Conservation (phyloP, 2,888 invertebrate genomes). For the Aspidiotus rigidus region DNA sequence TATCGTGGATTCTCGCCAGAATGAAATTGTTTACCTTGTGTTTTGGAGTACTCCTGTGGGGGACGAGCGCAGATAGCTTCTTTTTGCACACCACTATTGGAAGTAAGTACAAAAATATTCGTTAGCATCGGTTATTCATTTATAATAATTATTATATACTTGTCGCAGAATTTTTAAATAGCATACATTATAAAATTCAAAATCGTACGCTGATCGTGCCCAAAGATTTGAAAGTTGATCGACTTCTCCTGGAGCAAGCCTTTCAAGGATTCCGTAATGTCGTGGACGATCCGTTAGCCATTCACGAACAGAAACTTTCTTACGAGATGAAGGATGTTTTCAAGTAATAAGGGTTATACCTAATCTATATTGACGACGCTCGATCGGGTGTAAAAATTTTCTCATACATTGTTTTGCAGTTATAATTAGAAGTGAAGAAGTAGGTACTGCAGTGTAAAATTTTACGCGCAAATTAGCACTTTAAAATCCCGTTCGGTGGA, state of each 20-base stretch:
- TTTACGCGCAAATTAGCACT: too few species aligned
- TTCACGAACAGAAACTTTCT: conserved; percentile 1
- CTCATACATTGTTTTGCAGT: too few species aligned
- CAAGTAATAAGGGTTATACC: background rate
- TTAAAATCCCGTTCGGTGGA: too few species aligned
- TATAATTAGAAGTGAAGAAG: too few species aligned
- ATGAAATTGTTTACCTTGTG: background rate
- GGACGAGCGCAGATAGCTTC: background rate
- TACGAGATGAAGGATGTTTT: conserved; percentile 19
- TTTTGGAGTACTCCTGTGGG: background rate
- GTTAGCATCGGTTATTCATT: background rate
- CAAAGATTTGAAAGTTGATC: background rate
- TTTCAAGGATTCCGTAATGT: conserved; percentile 18
- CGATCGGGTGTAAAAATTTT: too few species aligned
- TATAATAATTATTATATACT: background rate
- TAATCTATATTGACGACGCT: too few species aligned
- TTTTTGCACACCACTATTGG: background rate
- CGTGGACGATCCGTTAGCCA: conserved; percentile 17
- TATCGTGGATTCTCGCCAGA: background rate
- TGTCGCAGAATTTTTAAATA: background rate
- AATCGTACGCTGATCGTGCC: background rate
- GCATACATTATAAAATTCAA: background rate
- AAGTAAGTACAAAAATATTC: background rate
- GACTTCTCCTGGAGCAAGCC: background rate
- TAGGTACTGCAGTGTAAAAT: too few species aligned